A percentile compares a stretch with the other conserved stretches of the same genome.
Evolutionary conservation across 1,140 invertebrate species (phyloP).

Genomic region (Nylanderia fulva): DNA sequence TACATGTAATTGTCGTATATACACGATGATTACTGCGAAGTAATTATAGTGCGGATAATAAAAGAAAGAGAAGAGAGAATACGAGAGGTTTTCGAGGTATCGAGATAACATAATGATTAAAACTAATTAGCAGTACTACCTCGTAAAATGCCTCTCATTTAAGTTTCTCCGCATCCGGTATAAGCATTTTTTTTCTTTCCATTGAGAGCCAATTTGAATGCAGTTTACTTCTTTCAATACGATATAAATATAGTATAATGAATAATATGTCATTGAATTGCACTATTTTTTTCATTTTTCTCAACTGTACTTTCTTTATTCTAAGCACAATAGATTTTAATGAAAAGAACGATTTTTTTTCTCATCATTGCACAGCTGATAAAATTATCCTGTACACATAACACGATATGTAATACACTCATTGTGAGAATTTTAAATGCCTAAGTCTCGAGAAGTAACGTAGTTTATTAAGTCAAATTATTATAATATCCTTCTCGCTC

Average conservation of each 20-base stretch:
- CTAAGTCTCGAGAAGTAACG: not conserved
- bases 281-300: not conserved
- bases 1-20: constrained; percentile 29
- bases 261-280: not conserved
- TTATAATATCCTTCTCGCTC: not conserved
- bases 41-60: constrained; percentile 43
- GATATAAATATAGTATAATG: not conserved
- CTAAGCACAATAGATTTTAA: too few relatives aligned
- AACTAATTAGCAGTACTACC: constrained; percentile 47
- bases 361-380: not conserved
- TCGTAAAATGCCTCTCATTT: constrained; percentile 33
- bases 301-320: not conserved
- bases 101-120: constrained; percentile 33
- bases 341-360: constrained; percentile 10
- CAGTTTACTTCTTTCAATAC: not conserved
- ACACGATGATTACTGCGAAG: constrained; percentile 44
- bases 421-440: not conserved
- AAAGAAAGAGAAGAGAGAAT: constrained; percentile 16
- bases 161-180: not conserved
- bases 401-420: not conserved
- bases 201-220: not conserved
- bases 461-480: constrained; percentile 17
- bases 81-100: not conserved
- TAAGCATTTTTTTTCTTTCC: not conserved
- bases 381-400: constrained; percentile 16